Evolutionary conservation across 23 tunicate genomes (phyloP).

Genomic region (Clavelina lepadiformis): DNA sequence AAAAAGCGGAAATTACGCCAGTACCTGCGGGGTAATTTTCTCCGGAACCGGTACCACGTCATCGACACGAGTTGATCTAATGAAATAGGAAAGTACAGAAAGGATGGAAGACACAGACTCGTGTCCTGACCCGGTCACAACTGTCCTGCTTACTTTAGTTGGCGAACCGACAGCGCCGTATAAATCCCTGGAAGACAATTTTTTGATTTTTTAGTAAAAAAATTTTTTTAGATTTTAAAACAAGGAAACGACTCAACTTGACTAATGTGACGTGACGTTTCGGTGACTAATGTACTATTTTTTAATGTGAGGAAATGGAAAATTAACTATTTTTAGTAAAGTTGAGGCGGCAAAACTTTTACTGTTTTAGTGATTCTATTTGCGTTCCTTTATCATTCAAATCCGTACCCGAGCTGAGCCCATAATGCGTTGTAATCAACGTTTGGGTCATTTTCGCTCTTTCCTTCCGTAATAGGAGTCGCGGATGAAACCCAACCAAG

Average conservation of each 20-base stretch:
- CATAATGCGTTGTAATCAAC: constrained; percentile 65
- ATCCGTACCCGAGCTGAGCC: constrained; percentile 87
- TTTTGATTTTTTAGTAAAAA: too few relatives aligned
- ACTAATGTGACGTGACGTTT: too few relatives aligned
- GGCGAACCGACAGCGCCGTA: constrained; percentile 95
- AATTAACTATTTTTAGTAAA: too few relatives aligned
- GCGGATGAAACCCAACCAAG: constrained; percentile 82
- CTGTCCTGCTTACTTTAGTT: constrained; percentile 72
- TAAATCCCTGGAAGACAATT: constrained; percentile 59
- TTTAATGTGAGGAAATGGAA: too few relatives aligned
- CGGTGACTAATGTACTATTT: too few relatives aligned
- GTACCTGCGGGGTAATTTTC: constrained; percentile 62
- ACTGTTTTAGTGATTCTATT: too few relatives aligned
- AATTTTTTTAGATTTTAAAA: not conserved
- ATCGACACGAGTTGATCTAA: constrained; percentile 53
- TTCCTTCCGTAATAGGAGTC: constrained; percentile 18
- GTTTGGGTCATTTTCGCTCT: constrained; percentile 1
- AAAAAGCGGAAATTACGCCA: not conserved
- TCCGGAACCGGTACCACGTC: constrained; percentile 60
- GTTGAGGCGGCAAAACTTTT: too few relatives aligned
- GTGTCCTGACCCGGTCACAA: constrained; percentile 62
- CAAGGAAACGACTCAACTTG: not conserved
- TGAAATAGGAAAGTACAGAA: constrained; percentile 76
- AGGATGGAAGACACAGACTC: constrained; percentile 74
- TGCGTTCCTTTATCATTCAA: too few relatives aligned